Base-by-base conservation (phyloP, 2,113 vertebrate genomes). In the Nothocercus nigrocapillus region DNA sequence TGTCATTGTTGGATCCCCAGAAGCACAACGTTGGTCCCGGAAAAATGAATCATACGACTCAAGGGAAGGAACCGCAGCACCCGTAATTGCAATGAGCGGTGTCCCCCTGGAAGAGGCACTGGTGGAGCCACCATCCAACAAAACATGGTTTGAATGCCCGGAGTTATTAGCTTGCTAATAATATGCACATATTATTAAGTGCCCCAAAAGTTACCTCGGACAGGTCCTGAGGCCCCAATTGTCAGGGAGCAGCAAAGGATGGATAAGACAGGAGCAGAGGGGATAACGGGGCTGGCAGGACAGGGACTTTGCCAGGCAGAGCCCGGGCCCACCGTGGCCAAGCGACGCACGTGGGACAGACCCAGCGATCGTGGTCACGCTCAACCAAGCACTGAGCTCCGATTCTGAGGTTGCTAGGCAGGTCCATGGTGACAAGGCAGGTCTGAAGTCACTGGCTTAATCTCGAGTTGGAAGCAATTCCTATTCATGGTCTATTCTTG, bases 41-140 rank as follows among this genome's bases (percentile, higher is more conserved):
- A 63, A 49, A 42, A 79, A 79, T 22, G 62, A 72, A 59, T 21
- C 44, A 32, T n/a, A 20, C 0, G 3, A 22, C 9, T 58, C 83
- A 9, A 53, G 59, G 59, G 78, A 62, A 44, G 85, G 51, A 63
- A 49, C 3, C 1, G 13, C n/a, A 25, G 42, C 12, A 20, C 36
- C 77, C 11, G 3, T 13, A 58, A 24, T 4, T 8, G 28, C 89
- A 40, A 9, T 0, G n/a, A 34, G 61, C 1, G 6, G 40, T 19
- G n/a, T 9, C 38, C 34, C 38, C 76, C 80, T 69, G 84, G 1
- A 75, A 9, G 58, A 63, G 45, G 27, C 13, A 6, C 34, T 11
- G 75, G 58, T 38, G 44, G n/a, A 27, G 21, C 4, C 51, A 34
- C 51, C 1, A 9, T 9, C 34, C 5, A 7, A 38, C 7, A 45